Base-by-base conservation (phyloP, 2,888 invertebrate species). In the Standfussiana lucernea region DNA sequence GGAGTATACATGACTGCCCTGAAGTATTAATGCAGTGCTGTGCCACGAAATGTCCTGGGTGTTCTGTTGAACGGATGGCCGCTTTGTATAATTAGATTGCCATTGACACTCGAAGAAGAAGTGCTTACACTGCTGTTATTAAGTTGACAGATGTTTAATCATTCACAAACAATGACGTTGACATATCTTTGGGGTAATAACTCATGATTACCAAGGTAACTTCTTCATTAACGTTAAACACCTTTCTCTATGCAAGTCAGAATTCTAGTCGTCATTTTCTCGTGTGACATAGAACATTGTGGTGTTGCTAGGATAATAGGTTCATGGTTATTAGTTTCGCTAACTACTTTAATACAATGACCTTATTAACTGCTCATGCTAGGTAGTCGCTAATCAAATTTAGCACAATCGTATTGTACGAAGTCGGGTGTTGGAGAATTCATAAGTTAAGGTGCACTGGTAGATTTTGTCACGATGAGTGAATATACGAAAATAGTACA, bases 271-370 rank as follows among this genome's bases (percentile, higher is more conserved):
- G 13, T 21, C 62, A 61, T 50, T 50, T 45, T 75, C 18, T 65
- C 47, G 40, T 40, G 56, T 53, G 68, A 32, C 32, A 32, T 45
- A 56, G 35, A 56, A 47, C 40, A 32, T 42, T 45, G 42, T 28
- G 11, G 61, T 37, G 67, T 37, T 66, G 8, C 42, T 79, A 32
- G 15, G 35, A 74, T 65, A 61, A 74, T 50, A 62, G 47, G 50
- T 68, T 47, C 67, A 83, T 61, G 83, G 69, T 75, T 45, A 86
- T 87, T 84, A 79, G 59, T 72, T 84, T 56, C 81, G 53, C 18
- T 84, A 84, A 87, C 72, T 75, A 69, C 65, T 62, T 78, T 32
- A 72, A 42, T 56, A 59, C n/a, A 53, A 83, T 42, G 71, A 40
- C 47, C 37, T 68, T 65, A 69, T 79, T 84, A 65, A 56, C 59